Evolutionary conservation across 2,797 vertebrate genomes (phyloP), one percentile per base, ranked within the genome.

Genomic region (Eulemur rubriventer): DNA sequence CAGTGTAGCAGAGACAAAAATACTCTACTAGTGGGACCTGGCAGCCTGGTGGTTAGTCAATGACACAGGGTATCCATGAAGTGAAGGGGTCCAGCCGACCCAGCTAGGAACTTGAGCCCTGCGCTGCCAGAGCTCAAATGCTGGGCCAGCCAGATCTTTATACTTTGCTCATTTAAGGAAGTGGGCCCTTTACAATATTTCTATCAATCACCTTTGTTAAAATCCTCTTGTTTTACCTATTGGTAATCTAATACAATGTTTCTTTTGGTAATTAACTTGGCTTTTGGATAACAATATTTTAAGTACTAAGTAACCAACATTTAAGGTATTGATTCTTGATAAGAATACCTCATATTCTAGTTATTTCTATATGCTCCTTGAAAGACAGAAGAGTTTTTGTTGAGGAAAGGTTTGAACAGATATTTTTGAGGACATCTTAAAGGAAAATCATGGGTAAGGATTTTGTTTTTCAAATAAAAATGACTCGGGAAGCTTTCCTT

Each of bases 271-370:
- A 61, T 84, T 88, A 73, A 79, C 43, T 38, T 61, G 61, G 43
- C 28, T 89, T 96, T 92, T 70, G 43, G 24, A 81, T 81, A 85
- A 38, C n/a, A 55, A 16, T 70, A 95, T 59, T 85, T 91, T 85
- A 73, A 89, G 24, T 61, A 46, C 48, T 11, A 92, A 41, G 43
- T 72, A 95, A 38, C 18, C 26, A 95, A n/a, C 18, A 48, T 41
- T 82, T 83, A 46, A 82, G 0, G 4, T 81, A n/a, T 41, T 88
- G 46, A 79, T 67, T 85, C 38, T 73, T 57, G 50, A 65, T 43
- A 75, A 59, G n/a, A 14, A 59, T 81, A 46, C n/a, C 7, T 83
- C 33, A 41, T 59, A 43, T 79, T n/a, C 33, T 24, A 70, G 67
- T 41, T 70, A 12, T 48, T 26, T 35, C 16, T 41, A 6, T 46